A percentile compares a stretch with the other conserved stretches of the same genome.
These are phyloP conservation scores for Paraplagusia blochii DNA, from an alignment of 2,113 vertebrate genomes.

Conservation along the genomic window DNA sequence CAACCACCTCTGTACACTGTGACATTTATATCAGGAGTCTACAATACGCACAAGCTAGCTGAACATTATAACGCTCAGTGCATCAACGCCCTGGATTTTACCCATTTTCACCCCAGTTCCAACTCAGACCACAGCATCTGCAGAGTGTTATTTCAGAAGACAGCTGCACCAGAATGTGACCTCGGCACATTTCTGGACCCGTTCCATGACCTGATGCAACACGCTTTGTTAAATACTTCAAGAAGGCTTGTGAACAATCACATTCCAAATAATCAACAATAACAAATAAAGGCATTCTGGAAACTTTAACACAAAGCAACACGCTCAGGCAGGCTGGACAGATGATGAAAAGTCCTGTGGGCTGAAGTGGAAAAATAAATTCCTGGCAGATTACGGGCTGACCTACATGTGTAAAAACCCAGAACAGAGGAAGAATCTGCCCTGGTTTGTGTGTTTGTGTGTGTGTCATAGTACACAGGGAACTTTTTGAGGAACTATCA, in stretches of 20 bases:
- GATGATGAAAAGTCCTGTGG: slow-evolving; percentile 38
- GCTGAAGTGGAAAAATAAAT: slow-evolving; percentile 53
- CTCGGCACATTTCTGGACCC: not conserved
- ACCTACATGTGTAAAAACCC: slow-evolving; percentile 51
- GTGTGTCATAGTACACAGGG: slow-evolving; percentile 14
- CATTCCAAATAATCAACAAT: not conserved
- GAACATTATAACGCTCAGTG: no score
- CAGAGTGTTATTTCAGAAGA: not conserved
- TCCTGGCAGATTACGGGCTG: slow-evolving; percentile 51
- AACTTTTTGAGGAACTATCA: slow-evolving; percentile 21
- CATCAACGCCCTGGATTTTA: not conserved
- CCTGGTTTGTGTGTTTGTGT: slow-evolving; percentile 16
- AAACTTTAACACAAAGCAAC: slow-evolving; percentile 18
- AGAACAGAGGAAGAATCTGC: slow-evolving; percentile 19
- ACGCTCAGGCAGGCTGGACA: slow-evolving; percentile 22
- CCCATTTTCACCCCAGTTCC: not conserved
- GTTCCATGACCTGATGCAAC: not conserved
- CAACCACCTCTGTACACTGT: slow-evolving; percentile 9
- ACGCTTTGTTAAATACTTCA: not conserved
- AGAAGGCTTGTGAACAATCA: not conserved
- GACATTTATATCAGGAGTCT: no score
- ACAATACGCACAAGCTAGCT: no score
- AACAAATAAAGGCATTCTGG: not conserved
- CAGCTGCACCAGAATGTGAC: slow-evolving; percentile 3
- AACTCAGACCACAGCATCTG: not conserved